These are phyloP conservation scores for Drosophila subquinaria DNA, from an alignment of 2,888 invertebrate species.

Conservation along the genomic window DNA sequence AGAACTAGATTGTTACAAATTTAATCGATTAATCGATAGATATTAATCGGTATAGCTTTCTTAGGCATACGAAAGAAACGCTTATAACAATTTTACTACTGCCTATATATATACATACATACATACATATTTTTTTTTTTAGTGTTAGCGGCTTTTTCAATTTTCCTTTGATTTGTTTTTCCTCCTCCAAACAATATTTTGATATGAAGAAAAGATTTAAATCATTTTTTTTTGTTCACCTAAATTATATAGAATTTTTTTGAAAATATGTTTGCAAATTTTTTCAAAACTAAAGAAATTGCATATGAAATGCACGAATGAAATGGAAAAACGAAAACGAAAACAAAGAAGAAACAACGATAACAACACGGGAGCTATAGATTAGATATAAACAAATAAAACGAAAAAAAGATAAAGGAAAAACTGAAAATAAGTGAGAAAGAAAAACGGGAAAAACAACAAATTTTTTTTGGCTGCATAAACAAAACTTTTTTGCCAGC, in stretches of 20 bases:
- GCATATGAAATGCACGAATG: conserved; percentile 67
- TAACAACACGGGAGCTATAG: conserved; percentile 21
- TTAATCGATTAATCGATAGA: conserved; percentile 1
- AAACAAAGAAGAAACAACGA: conserved; percentile 22
- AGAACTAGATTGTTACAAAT: conserved; percentile 13
- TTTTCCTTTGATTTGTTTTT: conserved; percentile 13
- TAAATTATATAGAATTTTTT: conserved; percentile 1
- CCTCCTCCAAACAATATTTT: neutral
- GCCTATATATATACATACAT: conserved; percentile 24
- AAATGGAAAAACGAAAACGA: conserved; percentile 26
- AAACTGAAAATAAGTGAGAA: conserved; percentile 15
- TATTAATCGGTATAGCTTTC: conserved; percentile 28
- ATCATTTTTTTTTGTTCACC: neutral
- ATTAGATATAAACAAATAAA: conserved; percentile 20
- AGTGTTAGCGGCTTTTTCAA: conserved; percentile 12
- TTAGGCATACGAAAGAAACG: conserved; percentile 37
- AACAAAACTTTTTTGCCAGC: conserved; percentile 53
- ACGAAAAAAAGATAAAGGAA: conserved; percentile 3
- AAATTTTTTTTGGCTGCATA: conserved; percentile 45
- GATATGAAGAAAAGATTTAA: neutral
- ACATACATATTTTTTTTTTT: neutral
- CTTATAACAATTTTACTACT: conserved; percentile 53
- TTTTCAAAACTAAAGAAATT: neutral
- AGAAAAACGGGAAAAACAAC: conserved; percentile 1
- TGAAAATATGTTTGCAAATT: neutral